phyloP scores from a whole-genome alignment of 2,888 invertebrate species.

The Drosophila neotestacea region DNA sequence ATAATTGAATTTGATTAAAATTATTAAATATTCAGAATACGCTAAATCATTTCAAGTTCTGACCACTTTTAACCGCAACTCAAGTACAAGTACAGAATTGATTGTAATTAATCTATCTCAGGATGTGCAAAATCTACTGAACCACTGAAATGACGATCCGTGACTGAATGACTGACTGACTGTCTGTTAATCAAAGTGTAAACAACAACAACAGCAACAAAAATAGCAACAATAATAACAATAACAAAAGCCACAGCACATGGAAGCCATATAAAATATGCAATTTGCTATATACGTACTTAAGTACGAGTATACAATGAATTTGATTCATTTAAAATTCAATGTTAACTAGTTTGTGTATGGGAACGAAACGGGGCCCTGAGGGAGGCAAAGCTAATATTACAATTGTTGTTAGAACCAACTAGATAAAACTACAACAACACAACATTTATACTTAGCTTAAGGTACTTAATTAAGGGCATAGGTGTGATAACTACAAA shows the following conservation, averaged over 20 bases:
- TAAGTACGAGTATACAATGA: conserved; percentile 24
- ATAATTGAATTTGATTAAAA: conserved; percentile 47
- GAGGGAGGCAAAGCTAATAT: conserved; percentile 12
- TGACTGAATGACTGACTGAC: conserved; percentile 21
- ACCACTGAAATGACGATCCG: conserved; percentile 21
- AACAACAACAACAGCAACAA: conserved; percentile 25
- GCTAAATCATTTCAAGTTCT: conserved; percentile 28
- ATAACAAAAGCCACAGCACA: conserved; percentile 25
- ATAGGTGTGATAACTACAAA: conserved; percentile 18
- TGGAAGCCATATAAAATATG: conserved; percentile 66
- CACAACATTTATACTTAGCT: conserved; percentile 12
- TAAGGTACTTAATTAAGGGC: conserved; percentile 29
- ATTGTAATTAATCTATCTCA: conserved; percentile 29
- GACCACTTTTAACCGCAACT: conserved; percentile 38
- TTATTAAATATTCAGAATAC: conserved; percentile 9
- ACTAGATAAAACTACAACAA: conserved; percentile 20
- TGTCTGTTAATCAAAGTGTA: conserved; percentile 31
- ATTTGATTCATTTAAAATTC: conserved; percentile 68
- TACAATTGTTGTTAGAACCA: conserved; percentile 34
- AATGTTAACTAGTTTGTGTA: conserved; percentile 67
- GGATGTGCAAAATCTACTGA: not conserved
- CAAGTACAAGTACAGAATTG: conserved; percentile 37
- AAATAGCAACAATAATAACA: conserved; percentile 2
- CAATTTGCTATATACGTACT: conserved; percentile 39
- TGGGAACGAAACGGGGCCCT: conserved; percentile 30